Base-by-base conservation (phyloP, 64 coral and sea anemone species). In the Pocillopora verrucosa region DNA sequence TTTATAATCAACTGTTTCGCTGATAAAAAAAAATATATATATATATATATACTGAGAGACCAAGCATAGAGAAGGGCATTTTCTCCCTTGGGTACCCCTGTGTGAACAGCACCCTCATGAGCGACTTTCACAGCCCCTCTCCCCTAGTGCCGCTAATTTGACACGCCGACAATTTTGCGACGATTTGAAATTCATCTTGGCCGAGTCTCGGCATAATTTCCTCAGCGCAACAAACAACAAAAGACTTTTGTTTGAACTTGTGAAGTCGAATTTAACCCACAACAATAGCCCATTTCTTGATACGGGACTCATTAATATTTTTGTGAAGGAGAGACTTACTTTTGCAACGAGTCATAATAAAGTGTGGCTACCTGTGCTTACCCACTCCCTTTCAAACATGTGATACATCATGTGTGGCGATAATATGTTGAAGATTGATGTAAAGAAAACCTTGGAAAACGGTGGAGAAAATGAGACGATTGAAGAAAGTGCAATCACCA, bases 81-180 rank as follows among this genome's bases (percentile, higher is more conserved):
- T 73, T 73, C 69, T 73, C 69, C 69, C n/a, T 19, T 73, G 69
- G 69, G 69, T 73, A 73, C 69, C 69, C 69, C 69, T 73, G 69
- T 73, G 69, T 24, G 10, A 73, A 73, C 69, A 73, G 69, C 69
- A 73, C 69, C 20, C 30, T 73, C 20, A n/a, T 73, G 69, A 11
- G 69, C 69, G 30, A 73, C 69, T 73, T 73, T 73, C 69, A 1
- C 7, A 73, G n/a, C 69, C 13, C 19, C 69, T 73, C 69, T 73
- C 69, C 19, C 69, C 69, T 73, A 24, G 14, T 73, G 69, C 14
- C 14, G 20, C 69, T 73, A n/a, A 73, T 73, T 16, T 24, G 10
- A 73, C 69, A 73, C 69, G 20, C 69, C 69, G 10, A 73, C 69
- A 73, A 24, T 73, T 73, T 73, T 73, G 16, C n/a, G 69, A 11